phyloP scores from a whole-genome alignment of 1,140 invertebrate genomes.

The Bombus difficillimus region DNA sequence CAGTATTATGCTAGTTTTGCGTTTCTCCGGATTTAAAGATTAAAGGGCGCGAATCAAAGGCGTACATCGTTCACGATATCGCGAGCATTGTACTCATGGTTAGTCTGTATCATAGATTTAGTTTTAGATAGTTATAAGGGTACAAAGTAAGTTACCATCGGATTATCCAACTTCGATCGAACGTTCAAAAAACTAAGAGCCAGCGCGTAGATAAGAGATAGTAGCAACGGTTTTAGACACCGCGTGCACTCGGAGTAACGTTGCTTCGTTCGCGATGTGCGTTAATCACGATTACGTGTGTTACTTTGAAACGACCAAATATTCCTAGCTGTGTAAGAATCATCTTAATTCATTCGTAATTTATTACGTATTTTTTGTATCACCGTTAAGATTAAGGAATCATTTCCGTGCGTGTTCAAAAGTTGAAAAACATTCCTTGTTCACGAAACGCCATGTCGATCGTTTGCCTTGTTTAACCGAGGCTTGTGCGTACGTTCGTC shows the following conservation, averaged over 20 bases:
- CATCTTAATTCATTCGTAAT: conserved; percentile 76
- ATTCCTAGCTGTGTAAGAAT: conserved; percentile 78
- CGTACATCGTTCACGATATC: not conserved
- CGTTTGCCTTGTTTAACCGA: not conserved
- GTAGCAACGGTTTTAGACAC: not conserved
- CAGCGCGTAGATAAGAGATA: not conserved
- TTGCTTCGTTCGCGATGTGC: conserved; percentile 10
- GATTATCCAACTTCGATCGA: conserved; percentile 2
- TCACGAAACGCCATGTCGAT: not conserved
- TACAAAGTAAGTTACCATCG: conserved; percentile 71
- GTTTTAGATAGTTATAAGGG: conserved; percentile 20
- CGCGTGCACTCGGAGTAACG: not conserved
- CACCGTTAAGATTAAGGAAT: conserved; percentile 25
- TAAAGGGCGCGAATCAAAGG: conserved; percentile 22
- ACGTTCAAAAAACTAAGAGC: not conserved
- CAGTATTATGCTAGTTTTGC: conserved; percentile 74
- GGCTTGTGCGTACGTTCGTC: not conserved
- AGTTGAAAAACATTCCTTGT: conserved; percentile 11
- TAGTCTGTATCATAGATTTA: conserved; percentile 57
- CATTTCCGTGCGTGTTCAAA: not conserved
- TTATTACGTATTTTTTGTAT: conserved; percentile 76
- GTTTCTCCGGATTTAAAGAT: conserved; percentile 26
- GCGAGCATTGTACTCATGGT: not conserved
- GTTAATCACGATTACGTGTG: conserved; percentile 40
- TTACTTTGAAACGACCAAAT: conserved; percentile 80